A percentile compares a stretch with the other conserved stretches of the same genome.
Conservation (phyloP, 2,888 invertebrate species). For the Drosophila vallismaia region DNA sequence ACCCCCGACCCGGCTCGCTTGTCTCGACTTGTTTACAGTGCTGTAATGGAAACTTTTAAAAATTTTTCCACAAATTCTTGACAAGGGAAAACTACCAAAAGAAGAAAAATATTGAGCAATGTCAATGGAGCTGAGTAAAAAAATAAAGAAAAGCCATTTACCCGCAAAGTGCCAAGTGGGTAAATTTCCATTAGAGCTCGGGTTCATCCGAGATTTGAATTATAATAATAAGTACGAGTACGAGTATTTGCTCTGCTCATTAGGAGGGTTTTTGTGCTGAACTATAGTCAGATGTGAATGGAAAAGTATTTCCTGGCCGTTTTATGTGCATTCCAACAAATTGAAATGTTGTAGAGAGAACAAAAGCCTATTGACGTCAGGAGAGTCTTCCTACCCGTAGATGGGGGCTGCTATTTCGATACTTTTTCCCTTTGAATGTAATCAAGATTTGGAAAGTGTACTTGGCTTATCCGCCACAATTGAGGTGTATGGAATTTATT, state of each 20-base stretch:
- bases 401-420: too few relatives aligned
- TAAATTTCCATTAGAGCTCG: conserved; percentile 68
- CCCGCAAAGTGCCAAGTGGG: conserved; percentile 64
- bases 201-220: conserved; percentile 22
- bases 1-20: conserved; percentile 28
- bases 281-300: conserved; percentile 1
- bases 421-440: too few relatives aligned
- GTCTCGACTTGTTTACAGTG: conserved; percentile 61
- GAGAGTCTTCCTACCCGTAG: too few relatives aligned
- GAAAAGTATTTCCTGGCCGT: conserved; percentile 37
- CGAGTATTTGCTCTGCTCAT: conserved; percentile 57
- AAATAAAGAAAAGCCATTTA: too few relatives aligned
- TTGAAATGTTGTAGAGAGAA: conserved; percentile 26
- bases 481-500: conserved; percentile 38
- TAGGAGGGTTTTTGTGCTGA: conserved; percentile 54
- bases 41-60: conserved; percentile 71
- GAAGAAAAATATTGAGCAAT: conserved; percentile 22
- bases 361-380: conserved; percentile 18
- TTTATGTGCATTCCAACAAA: conserved; percentile 20
- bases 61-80: conserved; percentile 61
- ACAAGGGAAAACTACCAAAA: conserved; percentile 37
- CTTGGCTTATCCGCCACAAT: conserved; percentile 7
- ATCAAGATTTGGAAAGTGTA: neutral
- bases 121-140: conserved; percentile 16
- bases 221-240: conserved; percentile 6